Conservation (phyloP, 2,797 vertebrate genomes). For the Acestrorhynchus altus region DNA sequence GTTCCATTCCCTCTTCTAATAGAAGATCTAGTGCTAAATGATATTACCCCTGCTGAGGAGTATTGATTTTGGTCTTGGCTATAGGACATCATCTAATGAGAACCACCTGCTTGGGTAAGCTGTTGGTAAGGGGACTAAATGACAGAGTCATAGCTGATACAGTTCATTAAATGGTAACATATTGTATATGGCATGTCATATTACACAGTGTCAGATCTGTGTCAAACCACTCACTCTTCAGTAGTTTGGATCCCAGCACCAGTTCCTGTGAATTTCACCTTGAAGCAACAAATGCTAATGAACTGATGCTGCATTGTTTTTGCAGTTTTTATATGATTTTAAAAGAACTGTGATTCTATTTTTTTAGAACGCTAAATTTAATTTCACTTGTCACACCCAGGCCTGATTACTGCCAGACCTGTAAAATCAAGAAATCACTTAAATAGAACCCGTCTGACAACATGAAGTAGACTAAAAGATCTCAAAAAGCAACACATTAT, state of each 20-base stretch:
- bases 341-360: no score
- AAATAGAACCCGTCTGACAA: no score
- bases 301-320: no score
- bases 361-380: no score
- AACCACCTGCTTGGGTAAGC: slow-evolving; percentile 8
- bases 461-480: no score
- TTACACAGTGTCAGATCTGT: not conserved
- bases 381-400: no score
- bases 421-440: no score
- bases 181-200: not conserved
- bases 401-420: no score
- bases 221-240: not conserved
- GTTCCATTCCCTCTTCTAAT: slow-evolving; percentile 20
- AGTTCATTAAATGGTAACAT: not conserved
- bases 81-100: slow-evolving; percentile 22
- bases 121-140: slow-evolving; percentile 4
- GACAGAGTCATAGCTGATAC: slow-evolving; percentile 11
- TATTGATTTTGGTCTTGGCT: slow-evolving; percentile 30
- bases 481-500: no score
- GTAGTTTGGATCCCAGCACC: not conserved
- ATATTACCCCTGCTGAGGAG: slow-evolving; percentile 27
- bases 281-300: no score
- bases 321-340: no score
- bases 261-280: not conserved
- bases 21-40: not conserved